Evolutionary conservation across 2,797 vertebrate genomes (phyloP), one percentile per base, ranked within the genome.

Genomic region (Darevskia mixta): DNA sequence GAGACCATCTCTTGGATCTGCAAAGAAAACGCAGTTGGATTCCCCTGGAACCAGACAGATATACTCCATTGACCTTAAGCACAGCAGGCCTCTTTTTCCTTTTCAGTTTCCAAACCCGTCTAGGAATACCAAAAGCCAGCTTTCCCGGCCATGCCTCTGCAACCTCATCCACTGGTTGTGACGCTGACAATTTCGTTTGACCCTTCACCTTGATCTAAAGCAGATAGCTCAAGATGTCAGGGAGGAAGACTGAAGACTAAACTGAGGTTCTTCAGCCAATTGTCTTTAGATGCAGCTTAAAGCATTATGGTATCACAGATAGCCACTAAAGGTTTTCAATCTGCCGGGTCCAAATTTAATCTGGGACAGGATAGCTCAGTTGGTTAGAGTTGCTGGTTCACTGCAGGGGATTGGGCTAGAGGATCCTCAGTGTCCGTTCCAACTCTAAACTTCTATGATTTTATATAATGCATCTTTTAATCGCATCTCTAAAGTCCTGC

Each of bases 101-200:
- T 32, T 85, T 79, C 15, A 20, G 23, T 79, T 79, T 45, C 76
- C 79, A 88, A 88, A 84, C 23, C 76, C 0, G 5, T 88, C 85
- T 32, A 89, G 32, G 49, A 87, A 83, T 23, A 49, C 71, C 91
- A 45, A 55, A 85, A 81, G 45, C 69, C 93, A 92, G 91, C 90
- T 88, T 93, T 93, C 86, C 89, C 89, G 72, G 84, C 25, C 8
- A 78, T 85, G 81, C 45, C 87, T 86, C 88, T 90, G 35, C 43
- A 35, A 71, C 8, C 71, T 76, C 84, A 38, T 87, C 29, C 85
- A 73, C 13, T 2, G 11, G 43, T 18, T 9, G 10, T 82, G 64
- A 41, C 2, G 41, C 17, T 3, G 35, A 41, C 7, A 49, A 41
- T 45, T 80, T 83, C n/a, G 29, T 58, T 45, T 61, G 82, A 72